These are phyloP conservation scores for Paramisgurnus dabryanus DNA, from an alignment of 2,113 vertebrate genomes.

Conservation along the genomic window DNA sequence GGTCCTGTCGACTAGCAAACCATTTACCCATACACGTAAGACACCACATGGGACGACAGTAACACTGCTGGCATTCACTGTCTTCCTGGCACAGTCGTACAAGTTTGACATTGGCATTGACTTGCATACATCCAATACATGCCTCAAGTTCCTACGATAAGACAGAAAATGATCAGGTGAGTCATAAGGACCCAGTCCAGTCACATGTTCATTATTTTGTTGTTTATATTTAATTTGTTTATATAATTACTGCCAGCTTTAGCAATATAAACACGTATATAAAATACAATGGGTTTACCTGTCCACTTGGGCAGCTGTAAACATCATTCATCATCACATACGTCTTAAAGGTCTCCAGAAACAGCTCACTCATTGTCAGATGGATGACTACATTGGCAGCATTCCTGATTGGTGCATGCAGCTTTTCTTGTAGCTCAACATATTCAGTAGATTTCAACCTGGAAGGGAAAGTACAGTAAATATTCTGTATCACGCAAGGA, in stretches of 20 bases:
- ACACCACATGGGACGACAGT: slow-evolving; percentile 97
- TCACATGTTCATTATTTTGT: neutral
- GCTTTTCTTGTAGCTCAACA: slow-evolving; percentile 85
- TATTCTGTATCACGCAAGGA: neutral
- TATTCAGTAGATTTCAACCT: slow-evolving; percentile 91
- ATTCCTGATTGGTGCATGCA: slow-evolving; percentile 84
- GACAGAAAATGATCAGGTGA: neutral
- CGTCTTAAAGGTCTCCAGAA: slow-evolving; percentile 89
- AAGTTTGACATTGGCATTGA: slow-evolving; percentile 82
- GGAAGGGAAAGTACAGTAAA: slow-evolving; percentile 23
- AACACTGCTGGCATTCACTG: slow-evolving; percentile 83
- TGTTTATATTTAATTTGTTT: too few relatives aligned
- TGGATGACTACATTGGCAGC: slow-evolving; percentile 89
- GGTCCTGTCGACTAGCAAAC: slow-evolving; percentile 94
- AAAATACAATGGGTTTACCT: slow-evolving; percentile 72
- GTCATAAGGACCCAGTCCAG: too few relatives aligned
- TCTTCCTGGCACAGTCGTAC: slow-evolving; percentile 82
- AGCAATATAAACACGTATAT: too few relatives aligned
- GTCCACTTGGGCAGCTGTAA: slow-evolving; percentile 78
- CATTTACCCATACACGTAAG: slow-evolving; percentile 93
- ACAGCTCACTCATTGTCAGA: slow-evolving; percentile 90
- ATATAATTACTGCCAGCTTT: too few relatives aligned
- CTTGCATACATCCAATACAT: slow-evolving; percentile 94
- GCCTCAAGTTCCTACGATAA: slow-evolving; percentile 83
- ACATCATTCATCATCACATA: slow-evolving; percentile 85